phyloP scores from a whole-genome alignment of 2,797 vertebrate genomes.

The Myotis myotis region DNA sequence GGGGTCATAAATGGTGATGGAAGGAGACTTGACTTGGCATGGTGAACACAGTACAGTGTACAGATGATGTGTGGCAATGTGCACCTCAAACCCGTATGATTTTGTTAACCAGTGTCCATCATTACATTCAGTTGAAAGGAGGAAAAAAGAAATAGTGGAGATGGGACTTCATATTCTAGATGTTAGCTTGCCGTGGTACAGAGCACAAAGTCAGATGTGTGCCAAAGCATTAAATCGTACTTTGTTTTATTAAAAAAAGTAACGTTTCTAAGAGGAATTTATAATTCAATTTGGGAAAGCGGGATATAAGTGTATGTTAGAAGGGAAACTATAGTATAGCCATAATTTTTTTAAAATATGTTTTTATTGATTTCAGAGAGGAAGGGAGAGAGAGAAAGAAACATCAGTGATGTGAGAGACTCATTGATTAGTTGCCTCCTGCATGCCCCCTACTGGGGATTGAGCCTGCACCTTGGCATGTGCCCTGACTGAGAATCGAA shows the following conservation, averaged over 20 bases:
- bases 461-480: no score
- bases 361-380: no score
- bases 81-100: background rate
- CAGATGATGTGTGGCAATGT: background rate
- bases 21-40: background rate
- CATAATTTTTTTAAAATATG: no score
- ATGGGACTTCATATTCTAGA: background rate
- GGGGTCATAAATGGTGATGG: background rate
- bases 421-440: no score
- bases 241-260: background rate
- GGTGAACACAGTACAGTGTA: no score
- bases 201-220: background rate
- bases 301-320: background rate
- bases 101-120: background rate
- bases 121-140: background rate
- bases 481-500: no score
- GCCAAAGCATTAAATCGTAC: background rate
- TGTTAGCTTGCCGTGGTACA: background rate
- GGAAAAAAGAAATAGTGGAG: background rate
- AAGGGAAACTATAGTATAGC: background rate
- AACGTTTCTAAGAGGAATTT: slow-evolving; percentile 20
- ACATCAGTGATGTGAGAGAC: no score
- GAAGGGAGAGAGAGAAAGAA: no score
- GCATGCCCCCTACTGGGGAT: no score
- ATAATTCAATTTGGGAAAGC: background rate